These are phyloP conservation scores for Maconellicoccus hirsutus DNA, from an alignment of 1,140 invertebrate species.

Conservation along the genomic window DNA sequence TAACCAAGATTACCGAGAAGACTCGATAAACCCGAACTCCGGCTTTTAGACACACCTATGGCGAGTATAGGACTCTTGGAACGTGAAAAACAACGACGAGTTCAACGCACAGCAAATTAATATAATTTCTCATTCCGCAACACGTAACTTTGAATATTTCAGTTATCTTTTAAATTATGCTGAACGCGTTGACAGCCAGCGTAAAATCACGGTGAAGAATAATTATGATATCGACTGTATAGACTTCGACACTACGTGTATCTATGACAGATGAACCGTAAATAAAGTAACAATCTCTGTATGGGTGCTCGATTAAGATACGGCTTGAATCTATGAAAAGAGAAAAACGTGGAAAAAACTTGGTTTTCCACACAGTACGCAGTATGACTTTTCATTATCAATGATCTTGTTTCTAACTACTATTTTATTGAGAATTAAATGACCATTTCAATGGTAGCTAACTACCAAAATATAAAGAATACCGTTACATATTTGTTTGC, in stretches of 20 bases:
- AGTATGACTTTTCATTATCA: no score
- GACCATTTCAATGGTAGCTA: background rate
- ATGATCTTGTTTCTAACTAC: no score
- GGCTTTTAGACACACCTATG: background rate
- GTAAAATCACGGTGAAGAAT: background rate
- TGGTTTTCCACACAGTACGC: no score
- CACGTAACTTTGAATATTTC: background rate
- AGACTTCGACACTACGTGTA: no score
- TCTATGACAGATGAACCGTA: no score
- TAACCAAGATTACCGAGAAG: conserved; percentile 1
- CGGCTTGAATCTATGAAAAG: no score
- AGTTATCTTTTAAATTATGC: conserved; percentile 15
- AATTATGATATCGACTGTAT: no score
- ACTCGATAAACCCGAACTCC: background rate
- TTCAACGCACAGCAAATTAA: conserved; percentile 16
- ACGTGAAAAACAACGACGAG: background rate
- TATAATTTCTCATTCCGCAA: conserved; percentile 9
- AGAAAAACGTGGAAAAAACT: no score
- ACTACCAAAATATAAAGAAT: background rate
- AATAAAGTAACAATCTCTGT: no score
- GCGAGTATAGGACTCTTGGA: background rate
- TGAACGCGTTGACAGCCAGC: conserved; percentile 12
- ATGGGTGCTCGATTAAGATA: no score
- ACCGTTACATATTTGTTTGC: background rate
- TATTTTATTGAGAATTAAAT: no score